Evolutionary conservation across 2,797 vertebrate genomes (phyloP), one percentile per base, ranked within the genome.

Genomic region (Rallus crepitans): DNA sequence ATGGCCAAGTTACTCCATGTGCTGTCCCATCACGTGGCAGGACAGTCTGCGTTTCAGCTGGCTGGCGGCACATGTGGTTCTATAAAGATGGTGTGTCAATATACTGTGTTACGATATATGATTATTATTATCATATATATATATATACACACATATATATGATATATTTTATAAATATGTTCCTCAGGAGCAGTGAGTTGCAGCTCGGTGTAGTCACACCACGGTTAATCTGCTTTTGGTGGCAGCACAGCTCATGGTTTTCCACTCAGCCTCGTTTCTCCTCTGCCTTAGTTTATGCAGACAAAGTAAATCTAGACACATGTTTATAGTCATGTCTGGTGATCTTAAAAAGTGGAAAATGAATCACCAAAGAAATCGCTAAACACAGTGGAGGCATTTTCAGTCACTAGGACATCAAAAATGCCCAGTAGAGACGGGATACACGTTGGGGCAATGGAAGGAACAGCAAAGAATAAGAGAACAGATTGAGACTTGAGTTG

Each of bases 1-100:
- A 45, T 19, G 25, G 37, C 12, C 55, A 15, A 42, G 40, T 28
- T 65, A 3, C 24, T 48, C 19, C 8, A 0, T 39, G 31, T 53
- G 39, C 50, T 1, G 0, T 8, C 60, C 56, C 37, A 24, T 28
- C 21, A 2, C 1, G 0, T 40, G 60, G 40, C 30, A 76, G 28
- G 57, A 12, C 2, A 2, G 19, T 15, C 53, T 56, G 16, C 21
- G 53, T 24, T 77, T 77, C 71, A 60, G 33, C 40, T 55, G 47
- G 50, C 30, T 42, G 31, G 4, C 30, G 12, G 52, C 30, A 64
- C 72, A 39, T 9, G 57, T 4, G 1, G 7, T 59, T 70, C 6
- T 24, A 56, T 53, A 73, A 82, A 45, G 48, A 39, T 5, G 4
- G 4, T 52, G n/a, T 42, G 27, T 60, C 71, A 18, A 50, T 39